Percentiles rank a stretch among this genome's conserved stretches.
Evolutionary conservation across 1,140 invertebrate genomes (phyloP).

Genomic region (Aphaenogaster rudis): DNA sequence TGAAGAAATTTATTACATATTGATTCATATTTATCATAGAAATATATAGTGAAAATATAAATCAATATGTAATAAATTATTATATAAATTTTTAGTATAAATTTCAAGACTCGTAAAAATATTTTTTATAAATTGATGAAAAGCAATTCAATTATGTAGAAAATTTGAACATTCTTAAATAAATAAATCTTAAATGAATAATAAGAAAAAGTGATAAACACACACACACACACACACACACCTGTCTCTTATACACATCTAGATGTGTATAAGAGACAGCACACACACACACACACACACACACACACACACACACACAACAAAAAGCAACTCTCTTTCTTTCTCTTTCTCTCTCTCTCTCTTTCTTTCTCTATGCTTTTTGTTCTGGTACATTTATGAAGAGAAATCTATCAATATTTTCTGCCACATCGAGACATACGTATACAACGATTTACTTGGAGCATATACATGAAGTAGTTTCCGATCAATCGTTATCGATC

Average conservation of each 20-base stretch:
- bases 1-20: not conserved
- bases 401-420: conserved; percentile 36
- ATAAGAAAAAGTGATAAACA: not conserved
- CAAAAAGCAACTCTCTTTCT: not conserved
- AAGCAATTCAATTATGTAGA: not conserved
- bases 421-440: not conserved
- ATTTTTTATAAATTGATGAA: not conserved
- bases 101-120: not conserved
- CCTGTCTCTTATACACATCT: too few species aligned
- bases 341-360: not conserved
- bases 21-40: not conserved
- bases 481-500: conserved; percentile 51
- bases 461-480: not conserved
- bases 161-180: not conserved
- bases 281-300: too few species aligned
- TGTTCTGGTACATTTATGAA: not conserved
- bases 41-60: not conserved
- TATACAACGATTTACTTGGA: conserved; percentile 20
- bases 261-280: too few species aligned
- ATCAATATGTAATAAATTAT: not conserved
- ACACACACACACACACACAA: not conserved
- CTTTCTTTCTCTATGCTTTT: not conserved
- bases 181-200: not conserved
- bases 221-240: too few species aligned
- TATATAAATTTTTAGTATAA: not conserved